Percentiles rank a stretch among this genome's conserved stretches.
phyloP scores from a whole-genome alignment of 2,797 vertebrate species.

The Stomatorhinus walkeri region DNA sequence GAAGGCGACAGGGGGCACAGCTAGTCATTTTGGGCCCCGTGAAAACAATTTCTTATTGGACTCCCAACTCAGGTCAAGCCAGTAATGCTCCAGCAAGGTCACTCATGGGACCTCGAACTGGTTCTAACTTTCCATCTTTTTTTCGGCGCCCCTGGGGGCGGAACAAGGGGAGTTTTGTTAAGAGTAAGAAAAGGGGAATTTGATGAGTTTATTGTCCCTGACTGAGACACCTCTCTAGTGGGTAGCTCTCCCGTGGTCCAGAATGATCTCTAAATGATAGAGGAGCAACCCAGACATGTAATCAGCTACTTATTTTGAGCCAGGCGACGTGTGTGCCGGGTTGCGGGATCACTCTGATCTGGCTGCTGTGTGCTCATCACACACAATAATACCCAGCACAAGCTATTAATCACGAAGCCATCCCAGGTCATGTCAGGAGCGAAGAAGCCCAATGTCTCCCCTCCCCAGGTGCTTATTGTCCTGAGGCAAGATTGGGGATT shows the following conservation, averaged over 20 bases:
- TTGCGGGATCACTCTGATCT: not conserved
- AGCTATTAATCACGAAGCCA: slow-evolving; percentile 14
- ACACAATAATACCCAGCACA: slow-evolving; percentile 1
- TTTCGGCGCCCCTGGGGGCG: not conserved
- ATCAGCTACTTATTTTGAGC: slow-evolving; percentile 9
- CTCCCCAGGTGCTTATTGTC: not conserved
- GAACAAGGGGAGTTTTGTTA: not conserved
- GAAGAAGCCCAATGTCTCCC: not conserved
- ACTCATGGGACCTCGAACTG: not conserved
- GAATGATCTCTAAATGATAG: slow-evolving; percentile 15
- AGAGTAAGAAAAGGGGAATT: not conserved
- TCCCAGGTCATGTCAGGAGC: not conserved
- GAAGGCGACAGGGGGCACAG: not conserved
- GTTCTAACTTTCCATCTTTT: not conserved
- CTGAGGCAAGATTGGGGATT: not conserved
- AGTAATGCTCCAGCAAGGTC: not conserved
- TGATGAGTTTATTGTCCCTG: slow-evolving; percentile 1
- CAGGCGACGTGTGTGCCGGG: slow-evolving; percentile 6
- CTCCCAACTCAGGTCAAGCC: not conserved
- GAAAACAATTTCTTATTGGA: not conserved
- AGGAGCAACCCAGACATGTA: slow-evolving; percentile 16
- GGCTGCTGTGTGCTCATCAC: slow-evolving; percentile 10
- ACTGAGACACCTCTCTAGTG: not conserved
- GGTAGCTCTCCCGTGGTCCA: slow-evolving; percentile 13
- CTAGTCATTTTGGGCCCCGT: not conserved